Evolutionary conservation across 2,113 vertebrate genomes (phyloP), one percentile per base, ranked within the genome.

Genomic region (Tamias sibiricus): DNA sequence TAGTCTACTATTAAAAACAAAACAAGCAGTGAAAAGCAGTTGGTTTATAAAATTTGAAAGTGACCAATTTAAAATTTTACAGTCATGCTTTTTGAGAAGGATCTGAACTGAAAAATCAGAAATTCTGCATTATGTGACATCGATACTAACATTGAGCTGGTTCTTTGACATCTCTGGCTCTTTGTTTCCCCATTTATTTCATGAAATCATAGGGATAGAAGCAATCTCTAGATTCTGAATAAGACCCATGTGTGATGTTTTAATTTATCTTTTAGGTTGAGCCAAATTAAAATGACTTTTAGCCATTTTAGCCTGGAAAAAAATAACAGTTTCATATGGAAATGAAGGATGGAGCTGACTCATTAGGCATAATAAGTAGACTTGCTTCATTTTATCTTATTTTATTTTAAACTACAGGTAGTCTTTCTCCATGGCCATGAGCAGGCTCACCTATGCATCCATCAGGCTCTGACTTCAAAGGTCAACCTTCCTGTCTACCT

Each of bases 1-100:
- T 68, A 62, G 52, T 54, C 35, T 85, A 62, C 94, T 84, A 11
- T 49, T 87, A 77, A 93, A 95, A 91, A 62, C 8, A 92, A 96
- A 96, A 76, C 20, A 64, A 77, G 44, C 22, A 74, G n/a, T 79
- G 40, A 89, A 44, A 59, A 59, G 49, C n/a, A 94, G 84, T 24
- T 81, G 11, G 12, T 42, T 94, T 87, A 87, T 28, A 79, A 84
- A 87, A 54, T 87, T 87, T 80, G 49, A 57, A 81, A 92, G 42
- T 80, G 49, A 57, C 22, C 59, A 69, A 44, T 79, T 86, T 86
- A 90, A 90, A 90, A 87, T 42, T 40, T 92, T 62, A 32, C 66
- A 77, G 44, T 83, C 32, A 68, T 83, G 22, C 42, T 80, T 93
- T 40, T 85, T 62, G 40, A 62, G 81, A 77, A 47, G 22, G 11